A percentile compares a stretch with the other conserved stretches of the same genome.
phyloP scores from a whole-genome alignment of 37 sponge, comb jelly and placozoan genomes.

The Sycon ciliatum region DNA sequence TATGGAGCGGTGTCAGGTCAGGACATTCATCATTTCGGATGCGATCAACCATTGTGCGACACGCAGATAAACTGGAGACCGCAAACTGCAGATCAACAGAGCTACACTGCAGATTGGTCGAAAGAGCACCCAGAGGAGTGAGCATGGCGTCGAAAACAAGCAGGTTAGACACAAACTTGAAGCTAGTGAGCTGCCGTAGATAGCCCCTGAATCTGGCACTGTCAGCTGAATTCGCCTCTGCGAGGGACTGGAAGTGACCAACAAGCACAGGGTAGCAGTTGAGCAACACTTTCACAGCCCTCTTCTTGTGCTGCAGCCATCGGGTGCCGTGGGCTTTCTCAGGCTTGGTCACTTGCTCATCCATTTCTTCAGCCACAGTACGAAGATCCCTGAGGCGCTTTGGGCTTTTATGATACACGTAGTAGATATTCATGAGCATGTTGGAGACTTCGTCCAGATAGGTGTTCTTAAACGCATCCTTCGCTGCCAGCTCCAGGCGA shows the following conservation, averaged over 20 bases:
- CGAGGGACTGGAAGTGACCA: slow-evolving; percentile 5
- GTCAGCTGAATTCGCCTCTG: neutral
- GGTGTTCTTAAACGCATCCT: neutral
- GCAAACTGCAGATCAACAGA: no score
- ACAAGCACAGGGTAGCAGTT: slow-evolving; percentile 15
- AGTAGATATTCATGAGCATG: slow-evolving; percentile 40
- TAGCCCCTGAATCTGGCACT: slow-evolving; percentile 10
- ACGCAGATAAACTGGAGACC: no score
- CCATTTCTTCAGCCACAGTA: slow-evolving; percentile 16
- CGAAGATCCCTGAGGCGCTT: slow-evolving; percentile 39
- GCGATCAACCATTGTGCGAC: no score
- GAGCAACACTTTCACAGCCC: neutral
- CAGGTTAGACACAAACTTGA: slow-evolving; percentile 24
- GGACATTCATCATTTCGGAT: no score
- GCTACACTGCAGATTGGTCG: no score
- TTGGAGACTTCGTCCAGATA: neutral
- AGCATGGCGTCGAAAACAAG: no score
- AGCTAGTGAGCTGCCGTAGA: neutral
- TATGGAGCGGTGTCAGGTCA: no score
- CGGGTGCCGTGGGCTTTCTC: slow-evolving; percentile 27
- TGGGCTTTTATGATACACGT: slow-evolving; percentile 46
- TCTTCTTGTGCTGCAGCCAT: slow-evolving; percentile 27
- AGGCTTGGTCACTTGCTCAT: slow-evolving; percentile 15
- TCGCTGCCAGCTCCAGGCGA: neutral
- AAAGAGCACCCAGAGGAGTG: no score